Evolutionary conservation across 2,888 invertebrate genomes (phyloP).

Genomic region (Himalopsyche japonica): DNA sequence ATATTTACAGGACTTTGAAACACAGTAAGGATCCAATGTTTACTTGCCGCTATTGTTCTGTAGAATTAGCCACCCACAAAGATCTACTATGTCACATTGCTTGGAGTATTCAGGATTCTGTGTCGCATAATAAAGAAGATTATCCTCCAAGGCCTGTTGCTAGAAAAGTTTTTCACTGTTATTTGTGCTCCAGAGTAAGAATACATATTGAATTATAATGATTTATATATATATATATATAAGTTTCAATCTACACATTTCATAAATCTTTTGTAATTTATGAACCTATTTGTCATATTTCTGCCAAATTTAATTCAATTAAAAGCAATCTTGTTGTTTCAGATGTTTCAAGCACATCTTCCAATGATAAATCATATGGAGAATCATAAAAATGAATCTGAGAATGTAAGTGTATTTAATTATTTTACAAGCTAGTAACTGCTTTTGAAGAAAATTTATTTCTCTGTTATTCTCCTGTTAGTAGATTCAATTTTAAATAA

Average conservation of each 20-base stretch:
- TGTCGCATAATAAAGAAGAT: slow-evolving; percentile 8
- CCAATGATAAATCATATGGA: slow-evolving; percentile 11
- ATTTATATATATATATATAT: too few species aligned
- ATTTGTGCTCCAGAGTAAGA: slow-evolving; percentile 19
- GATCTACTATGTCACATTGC: slow-evolving; percentile 8
- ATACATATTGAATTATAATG: not conserved
- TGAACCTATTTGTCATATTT: too few species aligned
- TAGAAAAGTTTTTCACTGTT: slow-evolving; percentile 17
- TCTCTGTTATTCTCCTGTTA: too few species aligned
- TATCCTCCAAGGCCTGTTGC: slow-evolving; percentile 4
- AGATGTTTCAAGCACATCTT: slow-evolving; percentile 10
- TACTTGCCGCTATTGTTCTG: slow-evolving; percentile 9
- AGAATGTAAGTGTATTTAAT: not conserved
- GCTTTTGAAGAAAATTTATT: too few species aligned
- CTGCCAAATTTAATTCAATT: too few species aligned
- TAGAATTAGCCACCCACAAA: not conserved
- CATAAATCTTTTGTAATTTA: too few species aligned
- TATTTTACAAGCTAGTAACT: too few species aligned
- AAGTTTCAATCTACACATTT: too few species aligned
- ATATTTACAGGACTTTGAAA: slow-evolving; percentile 1
- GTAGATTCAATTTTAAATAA: too few species aligned
- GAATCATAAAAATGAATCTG: not conserved
- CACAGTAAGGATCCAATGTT: slow-evolving; percentile 11
- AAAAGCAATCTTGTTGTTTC: too few species aligned
- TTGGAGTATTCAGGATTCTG: not conserved